A percentile compares a stretch with the other conserved stretches of the same genome.
phyloP scores from a whole-genome alignment of 2,113 vertebrate species.

The Poicephalus meyeri region DNA sequence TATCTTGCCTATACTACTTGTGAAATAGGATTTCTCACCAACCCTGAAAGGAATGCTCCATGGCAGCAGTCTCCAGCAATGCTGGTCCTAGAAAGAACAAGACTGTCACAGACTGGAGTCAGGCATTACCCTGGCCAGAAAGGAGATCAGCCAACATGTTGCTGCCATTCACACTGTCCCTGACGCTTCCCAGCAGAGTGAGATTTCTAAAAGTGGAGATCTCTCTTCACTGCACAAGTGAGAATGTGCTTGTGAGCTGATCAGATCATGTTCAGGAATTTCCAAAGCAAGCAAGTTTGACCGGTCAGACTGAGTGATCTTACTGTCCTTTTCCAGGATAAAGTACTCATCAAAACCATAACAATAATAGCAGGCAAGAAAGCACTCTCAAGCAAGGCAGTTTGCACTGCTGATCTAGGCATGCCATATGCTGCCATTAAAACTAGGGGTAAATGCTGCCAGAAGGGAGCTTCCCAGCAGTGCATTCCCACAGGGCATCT shows the following conservation, averaged over 20 bases:
- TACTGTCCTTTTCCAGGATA: not conserved
- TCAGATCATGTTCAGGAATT: not conserved
- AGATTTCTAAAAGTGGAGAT: not conserved
- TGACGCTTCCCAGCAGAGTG: not conserved
- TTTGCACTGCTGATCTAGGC: not conserved
- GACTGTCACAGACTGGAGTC: not conserved
- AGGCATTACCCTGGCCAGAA: not conserved
- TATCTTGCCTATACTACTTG: not conserved
- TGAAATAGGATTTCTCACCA: conserved; percentile 18
- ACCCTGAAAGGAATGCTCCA: not conserved
- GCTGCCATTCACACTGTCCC: not conserved
- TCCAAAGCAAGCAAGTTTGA: not conserved
- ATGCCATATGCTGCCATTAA: not conserved
- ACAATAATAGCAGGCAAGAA: not conserved
- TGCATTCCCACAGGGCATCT: not conserved
- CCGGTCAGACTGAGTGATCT: not conserved
- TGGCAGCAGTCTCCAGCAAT: not conserved
- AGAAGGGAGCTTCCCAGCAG: not conserved
- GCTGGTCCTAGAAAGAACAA: not conserved
- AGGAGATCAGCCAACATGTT: not conserved
- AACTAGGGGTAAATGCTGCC: not conserved
- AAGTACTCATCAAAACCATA: not conserved
- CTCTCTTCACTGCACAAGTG: not conserved
- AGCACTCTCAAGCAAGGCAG: not conserved
- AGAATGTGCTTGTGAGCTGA: not conserved